phyloP scores from a whole-genome alignment of 2,888 invertebrate species.

The Capitulum mitella region DNA sequence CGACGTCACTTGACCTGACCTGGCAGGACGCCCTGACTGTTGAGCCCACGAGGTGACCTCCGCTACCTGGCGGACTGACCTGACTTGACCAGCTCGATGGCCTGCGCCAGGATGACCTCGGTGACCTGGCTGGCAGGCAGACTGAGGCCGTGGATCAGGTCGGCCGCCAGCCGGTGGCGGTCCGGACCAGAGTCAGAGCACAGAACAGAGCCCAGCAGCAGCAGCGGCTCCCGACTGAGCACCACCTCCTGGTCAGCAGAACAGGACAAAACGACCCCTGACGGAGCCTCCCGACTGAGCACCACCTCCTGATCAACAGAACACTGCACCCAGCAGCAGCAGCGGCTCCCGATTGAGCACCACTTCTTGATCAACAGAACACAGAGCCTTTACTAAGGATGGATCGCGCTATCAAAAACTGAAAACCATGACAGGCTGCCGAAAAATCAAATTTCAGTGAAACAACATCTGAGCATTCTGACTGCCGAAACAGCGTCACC shows the following conservation, averaged over 20 bases:
- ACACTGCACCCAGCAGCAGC: background rate
- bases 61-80: background rate
- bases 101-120: background rate
- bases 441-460: no score
- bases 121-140: slow-evolving; percentile 8
- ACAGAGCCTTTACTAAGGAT: no score
- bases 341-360: background rate
- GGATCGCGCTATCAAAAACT: no score
- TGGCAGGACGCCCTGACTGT: no score
- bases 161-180: background rate
- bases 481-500: no score
- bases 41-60: no score
- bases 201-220: background rate
- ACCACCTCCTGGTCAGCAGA: background rate
- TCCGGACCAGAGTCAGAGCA: background rate
- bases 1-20: no score
- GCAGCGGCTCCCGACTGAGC: background rate
- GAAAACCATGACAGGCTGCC: no score
- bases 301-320: background rate
- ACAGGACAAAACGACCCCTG: no score
- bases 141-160: background rate
- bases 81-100: background rate
- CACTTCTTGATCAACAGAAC: background rate
- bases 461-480: no score
- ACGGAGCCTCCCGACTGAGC: no score